A percentile compares a stretch with the other conserved stretches of the same genome.
Evolutionary conservation across 2,888 invertebrate species (phyloP).

Genomic region (Syritta pipiens): DNA sequence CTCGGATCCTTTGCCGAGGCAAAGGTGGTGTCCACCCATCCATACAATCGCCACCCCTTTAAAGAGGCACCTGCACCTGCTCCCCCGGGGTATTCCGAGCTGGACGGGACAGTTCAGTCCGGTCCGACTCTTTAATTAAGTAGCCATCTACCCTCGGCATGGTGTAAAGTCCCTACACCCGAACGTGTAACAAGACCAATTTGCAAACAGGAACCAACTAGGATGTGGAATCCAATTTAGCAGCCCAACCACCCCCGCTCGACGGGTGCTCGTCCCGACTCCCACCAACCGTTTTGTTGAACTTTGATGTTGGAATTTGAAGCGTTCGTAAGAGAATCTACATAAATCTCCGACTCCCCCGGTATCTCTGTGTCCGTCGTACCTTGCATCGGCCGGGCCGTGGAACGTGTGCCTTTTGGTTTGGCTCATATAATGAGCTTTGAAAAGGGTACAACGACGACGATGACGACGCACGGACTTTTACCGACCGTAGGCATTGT

Average conservation of each 20-base stretch:
- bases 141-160: neutral
- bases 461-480: no score
- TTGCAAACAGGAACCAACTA: slow-evolving; percentile 33
- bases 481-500: slow-evolving; percentile 7
- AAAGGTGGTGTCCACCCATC: neutral
- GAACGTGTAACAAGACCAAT: slow-evolving; percentile 21
- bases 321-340: slow-evolving; percentile 33
- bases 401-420: slow-evolving; percentile 5
- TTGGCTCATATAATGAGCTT: slow-evolving; percentile 32
- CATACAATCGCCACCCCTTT: no score
- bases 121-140: slow-evolving; percentile 40
- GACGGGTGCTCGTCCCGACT: no score
- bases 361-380: neutral
- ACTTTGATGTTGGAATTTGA: slow-evolving; percentile 46
- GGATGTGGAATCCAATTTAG: slow-evolving; percentile 28
- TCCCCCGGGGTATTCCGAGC: no score
- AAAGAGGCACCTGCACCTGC: neutral
- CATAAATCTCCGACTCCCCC: slow-evolving; percentile 42
- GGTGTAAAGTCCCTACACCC: slow-evolving; percentile 14
- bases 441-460: slow-evolving; percentile 44
- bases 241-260: neutral
- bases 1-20: no score
- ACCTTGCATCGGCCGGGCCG: neutral
- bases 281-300: slow-evolving; percentile 22
- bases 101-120: no score